phyloP scores from a whole-genome alignment of 1,140 invertebrate species.

The Megalopta genalis region DNA sequence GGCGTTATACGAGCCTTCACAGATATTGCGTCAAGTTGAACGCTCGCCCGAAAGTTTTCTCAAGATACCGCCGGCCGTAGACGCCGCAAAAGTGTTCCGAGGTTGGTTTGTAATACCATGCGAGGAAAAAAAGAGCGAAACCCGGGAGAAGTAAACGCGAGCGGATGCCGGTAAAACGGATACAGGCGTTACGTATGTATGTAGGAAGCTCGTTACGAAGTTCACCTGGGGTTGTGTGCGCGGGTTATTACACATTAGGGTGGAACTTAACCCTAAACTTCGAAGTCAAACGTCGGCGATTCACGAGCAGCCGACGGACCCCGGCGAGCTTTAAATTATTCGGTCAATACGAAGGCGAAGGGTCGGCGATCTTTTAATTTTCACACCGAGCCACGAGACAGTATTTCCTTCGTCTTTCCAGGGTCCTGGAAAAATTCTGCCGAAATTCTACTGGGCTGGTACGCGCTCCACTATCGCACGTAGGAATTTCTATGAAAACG shows the following conservation, averaged over 20 bases:
- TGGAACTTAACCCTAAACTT: slow-evolving; percentile 64
- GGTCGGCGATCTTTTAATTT: not conserved
- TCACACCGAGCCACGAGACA: not conserved
- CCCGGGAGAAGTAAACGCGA: not conserved
- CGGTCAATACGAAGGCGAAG: not conserved
- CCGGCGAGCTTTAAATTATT: slow-evolving; percentile 65
- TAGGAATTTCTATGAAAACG: no score
- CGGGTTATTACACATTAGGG: slow-evolving; percentile 66
- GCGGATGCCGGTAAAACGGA: slow-evolving; percentile 33
- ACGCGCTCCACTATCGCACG: no score
- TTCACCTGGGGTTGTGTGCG: slow-evolving; percentile 61
- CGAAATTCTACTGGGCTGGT: no score
- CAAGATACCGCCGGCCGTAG: slow-evolving; percentile 33
- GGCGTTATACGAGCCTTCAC: slow-evolving; percentile 54
- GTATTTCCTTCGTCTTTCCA: no score
- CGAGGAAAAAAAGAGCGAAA: not conserved
- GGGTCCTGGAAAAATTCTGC: no score
- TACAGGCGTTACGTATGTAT: slow-evolving; percentile 52
- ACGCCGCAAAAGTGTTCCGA: slow-evolving; percentile 31
- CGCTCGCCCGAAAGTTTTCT: slow-evolving; percentile 61
- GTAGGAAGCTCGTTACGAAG: slow-evolving; percentile 65
- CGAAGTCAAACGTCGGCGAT: slow-evolving; percentile 61
- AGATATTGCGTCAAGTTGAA: slow-evolving; percentile 65
- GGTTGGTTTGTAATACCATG: slow-evolving; percentile 45
- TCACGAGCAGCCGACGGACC: slow-evolving; percentile 41